Conservation (phyloP, 2,888 invertebrate species). For the Dioctria linearis region DNA sequence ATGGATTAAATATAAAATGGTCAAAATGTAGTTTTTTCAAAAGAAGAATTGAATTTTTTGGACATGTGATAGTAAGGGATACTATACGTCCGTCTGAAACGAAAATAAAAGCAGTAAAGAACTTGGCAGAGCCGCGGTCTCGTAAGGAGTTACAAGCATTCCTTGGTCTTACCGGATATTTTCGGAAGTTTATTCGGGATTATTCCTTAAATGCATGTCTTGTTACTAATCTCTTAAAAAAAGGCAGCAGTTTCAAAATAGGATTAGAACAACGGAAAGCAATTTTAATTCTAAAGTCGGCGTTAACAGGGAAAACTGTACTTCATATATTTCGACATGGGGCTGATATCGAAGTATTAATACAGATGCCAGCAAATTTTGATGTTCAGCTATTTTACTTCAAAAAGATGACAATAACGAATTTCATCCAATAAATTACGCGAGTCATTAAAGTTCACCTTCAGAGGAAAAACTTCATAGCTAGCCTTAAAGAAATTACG, state of each 20-base stretch:
- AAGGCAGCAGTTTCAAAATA: not conserved
- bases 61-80: not conserved
- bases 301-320: too few species aligned
- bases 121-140: not conserved
- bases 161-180: not conserved
- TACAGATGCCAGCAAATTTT: too few species aligned
- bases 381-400: constrained; percentile 62
- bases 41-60: not conserved
- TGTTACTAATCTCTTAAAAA: not conserved
- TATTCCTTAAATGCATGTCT: not conserved
- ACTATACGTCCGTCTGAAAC: not conserved
- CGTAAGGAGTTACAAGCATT: not conserved
- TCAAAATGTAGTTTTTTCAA: not conserved
- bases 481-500: constrained; percentile 59
- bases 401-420: constrained; percentile 58
- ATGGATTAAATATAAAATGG: too few species aligned
- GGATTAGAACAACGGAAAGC: constrained; percentile 28
- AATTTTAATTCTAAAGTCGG: constrained; percentile 27
- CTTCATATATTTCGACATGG: constrained; percentile 58
- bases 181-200: not conserved
- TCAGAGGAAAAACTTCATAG: constrained; percentile 62
- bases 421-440: constrained; percentile 61
- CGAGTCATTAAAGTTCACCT: constrained; percentile 58
- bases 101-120: not conserved
- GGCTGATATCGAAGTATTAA: constrained; percentile 63